Evolutionary conservation across 92 coral and sea anemone genomes (phyloP), one percentile per base, ranked within the genome.

Genomic region (Palythoa grandis): DNA sequence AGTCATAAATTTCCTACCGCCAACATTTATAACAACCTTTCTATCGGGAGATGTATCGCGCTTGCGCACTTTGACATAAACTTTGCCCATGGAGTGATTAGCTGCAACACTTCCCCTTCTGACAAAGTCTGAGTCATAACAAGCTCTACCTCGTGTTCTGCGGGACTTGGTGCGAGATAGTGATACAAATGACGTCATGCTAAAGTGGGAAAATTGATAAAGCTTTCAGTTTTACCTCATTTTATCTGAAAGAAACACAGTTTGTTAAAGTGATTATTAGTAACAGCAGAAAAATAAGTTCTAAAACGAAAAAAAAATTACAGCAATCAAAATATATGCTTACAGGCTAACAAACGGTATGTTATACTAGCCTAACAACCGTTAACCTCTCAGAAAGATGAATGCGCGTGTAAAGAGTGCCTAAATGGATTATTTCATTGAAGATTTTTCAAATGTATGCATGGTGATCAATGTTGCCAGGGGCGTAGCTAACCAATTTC

Each of bases 1-100:
- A 47, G 99, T 96, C 76, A 95, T 84, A 72, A 96, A 96, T 58
- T 88, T 91, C 15, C 98, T 89, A 3, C 99, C 99, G 69, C 99
- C 96, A 20, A 96, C 99, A 74, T 96, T 96, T 10, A 96, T 88
- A n/a, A 94, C 89, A 3, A 94, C 95, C 74, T 94, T 94, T 0
- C 77, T 91, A 35, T 90, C 89, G 48, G 89, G 87, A 38, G 79
- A 70, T 25, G 88, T 78, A 16, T 80, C 61, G 25, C 58, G 74
- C 23, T 66, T 40, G 38, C 20, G 60, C 15, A 17, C 25, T 20
- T 65, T 5, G 72, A 29, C n/a, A 65, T 20, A 78, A 16, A 61
- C 70, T 3, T 78, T 67, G 5, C 71, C 68, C 10, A 61, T 53
- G n/a, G 72, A 48, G 19, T 57, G 71, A n/a, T 48, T 60, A n/a